A percentile compares a stretch with the other conserved stretches of the same genome.
phyloP scores from a whole-genome alignment of 1,140 invertebrate species.

The Varroa destructor region DNA sequence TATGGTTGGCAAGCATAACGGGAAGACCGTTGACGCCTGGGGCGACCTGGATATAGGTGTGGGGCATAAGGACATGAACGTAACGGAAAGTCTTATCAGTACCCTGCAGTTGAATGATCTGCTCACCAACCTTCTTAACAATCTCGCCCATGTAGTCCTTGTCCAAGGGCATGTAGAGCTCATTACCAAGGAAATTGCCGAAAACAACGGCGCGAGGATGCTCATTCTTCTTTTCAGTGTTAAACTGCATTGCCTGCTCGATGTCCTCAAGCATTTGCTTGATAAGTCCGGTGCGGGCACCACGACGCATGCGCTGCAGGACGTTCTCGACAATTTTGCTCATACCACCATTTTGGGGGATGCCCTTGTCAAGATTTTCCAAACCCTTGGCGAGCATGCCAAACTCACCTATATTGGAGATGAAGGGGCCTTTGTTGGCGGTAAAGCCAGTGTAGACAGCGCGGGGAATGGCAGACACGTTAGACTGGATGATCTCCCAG shows the following conservation, averaged over 20 bases:
- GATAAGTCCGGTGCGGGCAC: not conserved
- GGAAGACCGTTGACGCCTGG: slow-evolving; percentile 21
- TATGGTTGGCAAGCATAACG: slow-evolving; percentile 13
- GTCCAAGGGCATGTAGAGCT: slow-evolving; percentile 17
- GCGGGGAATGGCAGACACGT: slow-evolving; percentile 24
- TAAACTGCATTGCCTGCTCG: slow-evolving; percentile 23
- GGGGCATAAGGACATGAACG: slow-evolving; percentile 22
- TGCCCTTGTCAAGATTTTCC: slow-evolving; percentile 11
- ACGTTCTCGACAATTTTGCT: slow-evolving; percentile 22
- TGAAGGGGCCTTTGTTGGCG: slow-evolving; percentile 14
- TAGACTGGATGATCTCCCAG: slow-evolving; percentile 22
- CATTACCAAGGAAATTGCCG: slow-evolving; percentile 6
- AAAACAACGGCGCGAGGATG: slow-evolving; percentile 15
- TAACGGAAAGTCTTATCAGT: slow-evolving; percentile 14
- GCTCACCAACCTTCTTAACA: slow-evolving; percentile 7
- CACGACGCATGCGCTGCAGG: slow-evolving; percentile 17
- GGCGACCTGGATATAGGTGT: slow-evolving; percentile 20
- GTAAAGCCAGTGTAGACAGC: not conserved
- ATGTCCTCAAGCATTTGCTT: slow-evolving; percentile 13
- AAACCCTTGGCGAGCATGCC: slow-evolving; percentile 18
- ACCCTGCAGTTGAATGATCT: slow-evolving; percentile 1
- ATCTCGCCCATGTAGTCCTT: slow-evolving; percentile 22
- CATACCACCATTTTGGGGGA: slow-evolving; percentile 14
- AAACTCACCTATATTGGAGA: not conserved
- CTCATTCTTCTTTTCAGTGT: slow-evolving; percentile 11